Percentiles rank a stretch among this genome's conserved stretches.
Conservation (phyloP, 2,113 vertebrate genomes). For the Cynocephalus volans region DNA sequence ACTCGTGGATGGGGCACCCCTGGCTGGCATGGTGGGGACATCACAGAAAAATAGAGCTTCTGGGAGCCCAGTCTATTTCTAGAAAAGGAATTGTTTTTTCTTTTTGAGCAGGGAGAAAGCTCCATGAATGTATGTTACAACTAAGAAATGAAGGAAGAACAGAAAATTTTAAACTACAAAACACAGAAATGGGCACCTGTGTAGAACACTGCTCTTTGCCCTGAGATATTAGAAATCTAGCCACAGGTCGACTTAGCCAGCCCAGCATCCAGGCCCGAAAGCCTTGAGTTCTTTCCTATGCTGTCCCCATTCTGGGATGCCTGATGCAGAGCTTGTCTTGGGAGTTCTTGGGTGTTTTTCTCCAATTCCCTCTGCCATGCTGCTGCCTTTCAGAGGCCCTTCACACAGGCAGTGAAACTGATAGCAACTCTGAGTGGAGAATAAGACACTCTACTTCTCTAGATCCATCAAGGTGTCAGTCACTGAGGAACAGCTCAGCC, state of each 20-base stretch:
- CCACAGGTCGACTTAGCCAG: neutral
- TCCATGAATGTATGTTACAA: neutral
- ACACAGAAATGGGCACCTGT: neutral
- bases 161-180: neutral
- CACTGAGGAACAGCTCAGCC: neutral
- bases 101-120: neutral
- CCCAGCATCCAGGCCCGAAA: neutral
- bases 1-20: neutral
- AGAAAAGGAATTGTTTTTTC: neutral
- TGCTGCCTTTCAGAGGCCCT: neutral
- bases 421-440: neutral
- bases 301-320: neutral
- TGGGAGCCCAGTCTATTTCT: neutral
- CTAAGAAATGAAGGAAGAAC: constrained; percentile 6
- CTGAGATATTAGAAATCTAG: neutral
- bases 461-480: no score
- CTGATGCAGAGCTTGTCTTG: neutral
- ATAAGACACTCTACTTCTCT: neutral
- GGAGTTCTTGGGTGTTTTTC: neutral
- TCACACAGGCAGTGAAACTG: neutral
- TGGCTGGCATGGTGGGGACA: neutral
- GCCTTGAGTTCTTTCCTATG: neutral
- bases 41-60: neutral
- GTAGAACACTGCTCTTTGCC: neutral
- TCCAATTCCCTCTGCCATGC: neutral